Evolutionary conservation across 2,888 invertebrate species (phyloP), one percentile per base, ranked within the genome.

Genomic region (Thymelicus acteon): DNA sequence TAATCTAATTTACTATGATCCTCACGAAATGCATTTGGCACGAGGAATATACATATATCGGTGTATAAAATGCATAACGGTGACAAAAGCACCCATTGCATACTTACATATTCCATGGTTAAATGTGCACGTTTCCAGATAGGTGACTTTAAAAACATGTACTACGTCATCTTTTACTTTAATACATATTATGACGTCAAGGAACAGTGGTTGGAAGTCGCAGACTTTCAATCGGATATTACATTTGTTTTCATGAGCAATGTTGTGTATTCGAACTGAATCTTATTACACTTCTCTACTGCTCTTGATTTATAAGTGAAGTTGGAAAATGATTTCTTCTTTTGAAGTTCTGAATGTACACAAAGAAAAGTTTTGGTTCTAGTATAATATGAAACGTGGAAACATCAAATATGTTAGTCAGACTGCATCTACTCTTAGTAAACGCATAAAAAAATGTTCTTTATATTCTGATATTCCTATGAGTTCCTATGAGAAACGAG

Each of bases 191-290:
- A 61, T 61, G 57, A 6, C 24, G 37, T 57, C n/a, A n/a, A n/a
- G n/a, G n/a, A n/a, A n/a, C n/a, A n/a, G n/a, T n/a, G n/a, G n/a
- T n/a, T 37, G 57, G 1, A 37, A 39, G 15, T 52, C 61, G 52
- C 40, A 39, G 54, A 61, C 15, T 24, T 15, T 10, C 60, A 47
- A 44, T 48, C 60, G 52, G 60, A 67, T 49, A 67, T 67, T 52
- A 24, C 60, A 67, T 67, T 67, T 67, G 67, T 67, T 67, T 67
- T 47, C 37, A 52, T 8, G 7, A 61, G 40, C 40, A 67, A 52
- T 61, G 60, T 67, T 44, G 44, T 61, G 52, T 67, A 40, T 40
- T 60, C 40, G 67, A 49, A 67, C n/a, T 8, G 49, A 67, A 60
- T 49, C 60, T 60, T 60, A 40, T 67, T 61, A 19, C 19, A 66